Percentiles rank a stretch among this genome's conserved stretches.
Conservation (phyloP, 2,888 invertebrate species). For the Silvanus unidentatus region DNA sequence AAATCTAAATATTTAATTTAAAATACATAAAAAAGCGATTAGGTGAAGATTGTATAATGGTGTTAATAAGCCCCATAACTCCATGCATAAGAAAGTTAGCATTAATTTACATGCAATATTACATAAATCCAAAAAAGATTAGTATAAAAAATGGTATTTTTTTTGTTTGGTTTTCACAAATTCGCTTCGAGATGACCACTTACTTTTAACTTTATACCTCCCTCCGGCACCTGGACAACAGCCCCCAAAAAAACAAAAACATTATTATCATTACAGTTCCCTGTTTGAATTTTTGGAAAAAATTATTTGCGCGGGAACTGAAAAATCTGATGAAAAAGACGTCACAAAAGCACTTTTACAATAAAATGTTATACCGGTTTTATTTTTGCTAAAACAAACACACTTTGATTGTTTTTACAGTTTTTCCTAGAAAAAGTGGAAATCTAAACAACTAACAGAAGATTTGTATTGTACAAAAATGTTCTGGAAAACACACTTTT, state of each 20-base stretch:
- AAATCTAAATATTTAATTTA: too few relatives aligned
- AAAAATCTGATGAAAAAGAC: not conserved
- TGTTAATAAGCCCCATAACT: too few relatives aligned
- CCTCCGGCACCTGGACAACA: slow-evolving; percentile 45
- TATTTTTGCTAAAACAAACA: too few relatives aligned
- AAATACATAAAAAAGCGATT: too few relatives aligned
- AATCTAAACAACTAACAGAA: too few relatives aligned
- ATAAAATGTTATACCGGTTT: not conserved
- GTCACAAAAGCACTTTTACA: not conserved
- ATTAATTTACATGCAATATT: too few relatives aligned
- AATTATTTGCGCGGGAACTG: not conserved
- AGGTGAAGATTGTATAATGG: too few relatives aligned
- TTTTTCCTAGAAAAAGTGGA: too few relatives aligned
- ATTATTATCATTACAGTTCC: slow-evolving; percentile 31
- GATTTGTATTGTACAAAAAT: not conserved
- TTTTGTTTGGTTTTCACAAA: slow-evolving; percentile 23
- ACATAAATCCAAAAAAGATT: too few relatives aligned
- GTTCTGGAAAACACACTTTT: not conserved
- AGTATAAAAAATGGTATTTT: slow-evolving; percentile 14
- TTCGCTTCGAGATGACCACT: slow-evolving; percentile 46
- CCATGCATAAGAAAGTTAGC: too few relatives aligned
- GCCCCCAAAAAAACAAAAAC: slow-evolving; percentile 41
- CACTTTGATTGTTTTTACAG: too few relatives aligned
- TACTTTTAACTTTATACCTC: slow-evolving; percentile 43
- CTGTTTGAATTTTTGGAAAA: not conserved